Base-by-base conservation (phyloP, 2,888 invertebrate species). In the Hartigia nigra region DNA sequence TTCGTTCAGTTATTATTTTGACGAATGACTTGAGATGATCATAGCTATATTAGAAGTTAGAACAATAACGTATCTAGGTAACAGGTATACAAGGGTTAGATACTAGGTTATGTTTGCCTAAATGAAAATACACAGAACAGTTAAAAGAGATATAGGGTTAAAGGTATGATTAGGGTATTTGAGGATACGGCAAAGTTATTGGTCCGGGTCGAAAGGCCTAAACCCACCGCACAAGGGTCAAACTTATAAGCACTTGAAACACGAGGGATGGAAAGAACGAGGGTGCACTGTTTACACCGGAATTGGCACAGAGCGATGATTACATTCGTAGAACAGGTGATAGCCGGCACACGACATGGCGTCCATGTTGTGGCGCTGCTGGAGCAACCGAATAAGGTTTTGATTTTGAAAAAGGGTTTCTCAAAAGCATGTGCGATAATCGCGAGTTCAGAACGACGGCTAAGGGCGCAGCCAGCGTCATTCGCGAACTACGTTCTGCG, bases 401-500 rank as follows among this genome's bases (percentile, higher is more conserved):
- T 23, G 55, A 55, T 5, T 55, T 55, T 9, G 2, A 9, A 72
- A 72, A 72, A 9, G 32, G 12, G 32, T 0, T 23, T 72, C 32
- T 72, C 14, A 3, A 72, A 12, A 72, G 2, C 72, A 72, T 31
- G 72, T 72, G 72, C 23, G 72, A 34, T 72, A 31, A 72, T 72
- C 14, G 34, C 31, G 72, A 55, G 23, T 23, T 5, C 23, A 23
- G 55, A 23, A 55, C 23, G 55, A 32, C 72, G 72, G 72, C 72
- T 32, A 72, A 34, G 31, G 72, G 78, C 79, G 82, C 82, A 79
- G 78, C 74, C 81, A 86, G 87, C 90, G 90, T 90, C 90, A 86
- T 88, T 87, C 88, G 86, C 90, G 89, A 90, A 85, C 90, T 89
- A 86, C 89, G 90, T 87, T 90, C 90, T 87, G 89, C 90, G 89